Conservation (phyloP, 37 sponge, comb jelly and placozoan genomes). For the Mnemiopsis leidyi region DNA sequence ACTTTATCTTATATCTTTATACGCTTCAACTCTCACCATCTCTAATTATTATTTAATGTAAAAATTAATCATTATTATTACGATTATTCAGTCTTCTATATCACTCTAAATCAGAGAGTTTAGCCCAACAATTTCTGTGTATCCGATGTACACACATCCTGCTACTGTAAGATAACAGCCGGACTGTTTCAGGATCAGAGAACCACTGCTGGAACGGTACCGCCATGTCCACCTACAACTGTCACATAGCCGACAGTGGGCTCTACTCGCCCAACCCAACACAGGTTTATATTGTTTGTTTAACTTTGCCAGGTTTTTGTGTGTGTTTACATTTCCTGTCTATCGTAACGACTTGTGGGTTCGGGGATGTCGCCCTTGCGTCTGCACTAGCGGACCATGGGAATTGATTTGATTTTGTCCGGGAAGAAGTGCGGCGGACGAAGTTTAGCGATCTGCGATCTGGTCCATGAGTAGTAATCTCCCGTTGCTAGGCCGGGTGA, state of each 20-base stretch:
- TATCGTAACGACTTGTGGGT: not conserved
- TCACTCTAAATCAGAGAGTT: too few relatives aligned
- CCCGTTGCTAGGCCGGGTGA: not conserved
- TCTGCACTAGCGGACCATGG: not conserved
- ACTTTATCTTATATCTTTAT: too few relatives aligned
- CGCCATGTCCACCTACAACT: constrained; percentile 11
- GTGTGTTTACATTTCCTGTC: not conserved
- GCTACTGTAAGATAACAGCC: too few relatives aligned
- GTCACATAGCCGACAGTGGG: constrained; percentile 16
- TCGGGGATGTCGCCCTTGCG: not conserved
- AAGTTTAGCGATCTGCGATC: not conserved
- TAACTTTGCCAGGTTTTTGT: not conserved
- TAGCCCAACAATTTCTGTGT: too few relatives aligned
- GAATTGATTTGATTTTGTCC: not conserved
- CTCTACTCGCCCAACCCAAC: not conserved
- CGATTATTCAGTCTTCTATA: too few relatives aligned
- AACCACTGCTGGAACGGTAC: constrained; percentile 15
- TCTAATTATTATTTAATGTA: too few relatives aligned
- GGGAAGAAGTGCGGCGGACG: not conserved
- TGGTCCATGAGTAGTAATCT: not conserved
- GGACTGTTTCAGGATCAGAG: not conserved
- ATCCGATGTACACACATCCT: too few relatives aligned
- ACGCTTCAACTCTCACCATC: too few relatives aligned
- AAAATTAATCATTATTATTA: too few relatives aligned
- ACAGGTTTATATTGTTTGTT: not conserved